A percentile compares a stretch with the other conserved stretches of the same genome.
These are phyloP conservation scores for Meleagris gallopavo DNA, from an alignment of 2,113 vertebrate species.

Conservation along the genomic window DNA sequence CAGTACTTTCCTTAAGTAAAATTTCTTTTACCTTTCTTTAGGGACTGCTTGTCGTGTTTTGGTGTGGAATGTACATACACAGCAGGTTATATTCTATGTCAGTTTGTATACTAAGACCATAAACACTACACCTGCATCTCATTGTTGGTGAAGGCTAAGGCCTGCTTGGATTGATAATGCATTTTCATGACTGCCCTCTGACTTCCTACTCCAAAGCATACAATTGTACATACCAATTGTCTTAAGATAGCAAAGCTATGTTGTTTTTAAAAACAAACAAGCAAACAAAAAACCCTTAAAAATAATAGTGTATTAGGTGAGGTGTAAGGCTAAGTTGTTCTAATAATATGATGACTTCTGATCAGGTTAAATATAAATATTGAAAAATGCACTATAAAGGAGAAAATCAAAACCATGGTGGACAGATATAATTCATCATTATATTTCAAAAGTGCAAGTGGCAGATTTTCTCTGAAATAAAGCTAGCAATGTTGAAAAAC, in stretches of 20 bases:
- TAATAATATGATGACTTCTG: background rate
- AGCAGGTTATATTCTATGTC: background rate
- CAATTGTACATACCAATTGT: background rate
- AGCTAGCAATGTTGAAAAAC: background rate
- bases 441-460: background rate
- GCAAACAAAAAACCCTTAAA: background rate
- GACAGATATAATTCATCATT: background rate
- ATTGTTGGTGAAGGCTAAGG: background rate
- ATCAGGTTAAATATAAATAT: background rate
- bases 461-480: background rate
- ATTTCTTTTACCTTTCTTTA: background rate
- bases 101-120: background rate
- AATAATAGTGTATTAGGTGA: background rate
- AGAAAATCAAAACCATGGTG: background rate
- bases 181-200: background rate
- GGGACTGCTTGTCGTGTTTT: background rate
- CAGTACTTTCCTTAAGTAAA: background rate
- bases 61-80: background rate
- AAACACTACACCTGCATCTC: background rate
- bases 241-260: background rate
- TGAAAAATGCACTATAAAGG: background rate
- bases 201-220: background rate
- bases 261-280: background rate
- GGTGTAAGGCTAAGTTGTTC: background rate
- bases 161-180: background rate